phyloP scores from a whole-genome alignment of 1,140 invertebrate species.

The Drosophila nebulosa region DNA sequence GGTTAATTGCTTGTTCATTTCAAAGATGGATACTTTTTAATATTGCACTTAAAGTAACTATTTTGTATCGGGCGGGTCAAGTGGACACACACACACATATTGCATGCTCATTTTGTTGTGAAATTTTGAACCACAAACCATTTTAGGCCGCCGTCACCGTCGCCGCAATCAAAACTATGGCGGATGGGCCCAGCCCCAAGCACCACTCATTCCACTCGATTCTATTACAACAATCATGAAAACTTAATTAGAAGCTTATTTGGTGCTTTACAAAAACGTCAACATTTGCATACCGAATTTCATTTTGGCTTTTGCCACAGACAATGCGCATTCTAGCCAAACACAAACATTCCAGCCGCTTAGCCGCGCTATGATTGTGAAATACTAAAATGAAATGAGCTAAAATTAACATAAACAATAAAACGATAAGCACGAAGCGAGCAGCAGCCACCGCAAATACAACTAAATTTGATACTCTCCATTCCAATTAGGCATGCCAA shows the following conservation, averaged over 20 bases:
- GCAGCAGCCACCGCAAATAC: conserved; percentile 47
- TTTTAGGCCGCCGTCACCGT: conserved; percentile 12
- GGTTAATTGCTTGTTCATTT: background rate
- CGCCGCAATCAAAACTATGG: conserved; percentile 34
- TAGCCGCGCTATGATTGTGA: conserved; percentile 20
- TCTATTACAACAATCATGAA: conserved; percentile 54
- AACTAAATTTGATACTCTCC: conserved; percentile 66
- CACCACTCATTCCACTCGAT: conserved; percentile 29
- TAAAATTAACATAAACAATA: conserved; percentile 75
- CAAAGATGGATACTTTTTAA: background rate
- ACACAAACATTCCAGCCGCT: conserved; percentile 44
- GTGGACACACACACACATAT: background rate
- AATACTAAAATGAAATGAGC: conserved; percentile 74
- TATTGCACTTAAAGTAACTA: background rate
- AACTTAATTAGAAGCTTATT: conserved; percentile 75
- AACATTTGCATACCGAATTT: conserved; percentile 74
- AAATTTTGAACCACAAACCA: background rate
- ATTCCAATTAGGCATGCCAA: background rate
- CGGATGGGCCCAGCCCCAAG: too few species aligned
- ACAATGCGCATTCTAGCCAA: conserved; percentile 50
- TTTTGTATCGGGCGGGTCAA: background rate
- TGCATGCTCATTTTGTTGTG: background rate
- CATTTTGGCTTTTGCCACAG: conserved; percentile 61
- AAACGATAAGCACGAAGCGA: conserved; percentile 66
- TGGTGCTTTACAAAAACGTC: conserved; percentile 54